Base-by-base conservation (phyloP, 2,888 invertebrate genomes). In the Tenthredo amoena region DNA sequence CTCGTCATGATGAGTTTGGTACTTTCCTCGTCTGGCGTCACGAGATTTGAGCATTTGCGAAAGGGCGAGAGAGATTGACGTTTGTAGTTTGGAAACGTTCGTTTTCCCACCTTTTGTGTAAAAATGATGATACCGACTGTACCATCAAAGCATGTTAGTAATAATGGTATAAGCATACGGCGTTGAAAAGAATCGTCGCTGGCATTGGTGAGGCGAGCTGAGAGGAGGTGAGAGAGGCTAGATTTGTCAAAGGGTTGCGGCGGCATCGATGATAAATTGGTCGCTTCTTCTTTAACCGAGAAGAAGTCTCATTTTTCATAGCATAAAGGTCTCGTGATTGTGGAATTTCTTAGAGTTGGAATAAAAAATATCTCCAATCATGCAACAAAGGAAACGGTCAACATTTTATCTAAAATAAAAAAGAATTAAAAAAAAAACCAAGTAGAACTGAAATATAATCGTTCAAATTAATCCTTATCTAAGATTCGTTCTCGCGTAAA, bases 181-280 rank as follows among this genome's bases (percentile, higher is more conserved):
- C 47, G 86, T 50, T 76, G 18, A 62, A 6, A 58, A 83, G 86
- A 84, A 72, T 85, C 86, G 82, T 85, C 85, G 86, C 82, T 77
- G 77, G 50, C 74, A 62, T 77, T 55, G 50, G 26, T 26, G 37
- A 55, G 58, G 58, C 50, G 1, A 50, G 72, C 50, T 58, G 40
- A 58, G 55, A 58, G 21, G 77, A 76, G 65, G 55, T 58, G 72
- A 68, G 72, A 85, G 85, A 81, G 85, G 85, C 62, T 85, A 58
- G 71, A 71, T 82, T 85, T 85, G 85, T 85, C 82, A 85, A 85
- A 85, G 85, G 43, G 88, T 87, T 86, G 86, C 86, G 88, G 86
- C 86, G 88, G 88, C 89, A 87, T 89, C 87, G 87, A 89, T 90
- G 90, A 90, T 90, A 89, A 88, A 90, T 90, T 87, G 88, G 87